Evolutionary conservation across 2,888 invertebrate species (phyloP), one percentile per base, ranked within the genome.

Genomic region (Plagiodera versicolora): DNA sequence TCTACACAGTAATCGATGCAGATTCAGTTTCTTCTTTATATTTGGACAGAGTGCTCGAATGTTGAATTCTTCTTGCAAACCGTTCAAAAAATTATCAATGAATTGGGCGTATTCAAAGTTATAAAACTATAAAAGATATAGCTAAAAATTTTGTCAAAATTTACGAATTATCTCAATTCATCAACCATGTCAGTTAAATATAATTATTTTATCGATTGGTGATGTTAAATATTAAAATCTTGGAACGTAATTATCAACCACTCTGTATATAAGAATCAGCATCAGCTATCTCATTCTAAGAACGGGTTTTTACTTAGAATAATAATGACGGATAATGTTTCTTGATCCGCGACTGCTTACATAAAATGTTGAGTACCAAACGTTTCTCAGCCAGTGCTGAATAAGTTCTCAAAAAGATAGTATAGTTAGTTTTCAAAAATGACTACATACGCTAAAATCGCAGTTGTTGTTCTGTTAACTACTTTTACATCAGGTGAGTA

Each of bases 281-380:
- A 39, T 39, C 39, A 39, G 39, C 54, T 20, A 20, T 54, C 48
- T 59, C 57, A 48, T 45, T 44, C 39, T 56, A 49, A 46, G 49
- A 61, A 61, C 61, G 50, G 57, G 61, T 61, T 61, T 49, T 57
- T 28, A 45, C 47, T 39, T 39, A 39, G 39, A 39, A 39, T 39
- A 55, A 53, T 61, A 61, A 52, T 48, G 24, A 53, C 14, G 30
- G 16, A 14, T 24, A 39, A 57, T 56, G 20, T 48, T 57, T 57
- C 53, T 52, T 48, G 56, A 61, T 56, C 61, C 59, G 59, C 50
- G 48, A 49, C 56, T 61, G 48, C 58, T 58, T 56, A 61, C 61
- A 57, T 61, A 61, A 24, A 61, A 61, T 61, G 53, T 56, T 57
- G 28, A 28, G 44, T 57, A 50, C 49, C 49, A 48, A 49, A 50